Evolutionary conservation across 2,797 vertebrate species (phyloP).

Genomic region (Chanos chanos): DNA sequence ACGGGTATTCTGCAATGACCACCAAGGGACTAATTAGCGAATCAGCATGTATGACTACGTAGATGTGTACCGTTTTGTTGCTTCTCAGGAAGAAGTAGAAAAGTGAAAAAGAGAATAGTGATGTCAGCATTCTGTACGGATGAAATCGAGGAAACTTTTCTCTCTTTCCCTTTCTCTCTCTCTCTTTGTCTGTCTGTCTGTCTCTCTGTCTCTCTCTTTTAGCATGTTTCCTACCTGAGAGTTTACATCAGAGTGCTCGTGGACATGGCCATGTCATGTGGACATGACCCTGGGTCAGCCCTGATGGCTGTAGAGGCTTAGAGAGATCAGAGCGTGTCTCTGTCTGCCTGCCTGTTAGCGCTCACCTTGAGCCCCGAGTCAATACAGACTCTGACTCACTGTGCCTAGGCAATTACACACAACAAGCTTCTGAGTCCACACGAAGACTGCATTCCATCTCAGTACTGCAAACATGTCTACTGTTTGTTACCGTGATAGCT

Average conservation of each 20-base stretch:
- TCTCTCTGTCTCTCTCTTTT: neutral
- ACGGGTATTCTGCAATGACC: no score
- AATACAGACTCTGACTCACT: neutral
- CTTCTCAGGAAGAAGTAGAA: neutral
- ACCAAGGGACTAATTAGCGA: conserved; percentile 13
- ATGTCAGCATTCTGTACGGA: no score
- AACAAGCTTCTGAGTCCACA: neutral
- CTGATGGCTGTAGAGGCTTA: no score
- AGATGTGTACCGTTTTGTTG: neutral
- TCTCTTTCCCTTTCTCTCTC: neutral
- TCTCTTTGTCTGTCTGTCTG: neutral
- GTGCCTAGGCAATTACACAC: neutral
- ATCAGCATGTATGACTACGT: neutral
- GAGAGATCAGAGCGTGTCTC: no score
- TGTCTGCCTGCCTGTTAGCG: neutral
- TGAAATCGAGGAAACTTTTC: no score
- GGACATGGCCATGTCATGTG: no score
- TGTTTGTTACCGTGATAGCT: no score
- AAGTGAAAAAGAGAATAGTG: no score
- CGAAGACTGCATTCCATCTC: no score
- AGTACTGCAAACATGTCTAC: no score
- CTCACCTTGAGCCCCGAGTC: neutral
- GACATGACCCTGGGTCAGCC: no score
- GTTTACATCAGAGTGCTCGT: no score
- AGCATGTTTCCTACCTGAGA: neutral